These are phyloP conservation scores for Urocynchramus pylzowi DNA, from an alignment of 2,113 vertebrate species.

Conservation along the genomic window DNA sequence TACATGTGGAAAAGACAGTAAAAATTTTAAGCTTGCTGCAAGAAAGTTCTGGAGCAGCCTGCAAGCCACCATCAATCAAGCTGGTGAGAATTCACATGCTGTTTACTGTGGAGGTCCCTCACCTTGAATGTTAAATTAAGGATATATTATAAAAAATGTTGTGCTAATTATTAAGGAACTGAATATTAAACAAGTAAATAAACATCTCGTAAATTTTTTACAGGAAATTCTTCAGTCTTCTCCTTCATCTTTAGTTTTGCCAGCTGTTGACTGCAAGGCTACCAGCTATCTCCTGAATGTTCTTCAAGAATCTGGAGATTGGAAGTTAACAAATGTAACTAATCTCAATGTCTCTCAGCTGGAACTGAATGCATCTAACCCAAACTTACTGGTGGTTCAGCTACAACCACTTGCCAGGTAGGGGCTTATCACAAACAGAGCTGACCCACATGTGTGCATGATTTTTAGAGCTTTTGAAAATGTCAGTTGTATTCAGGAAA, in stretches of 20 bases:
- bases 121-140: not conserved
- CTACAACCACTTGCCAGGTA: slow-evolving; percentile 60
- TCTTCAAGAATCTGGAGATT: slow-evolving; percentile 32
- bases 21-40: not conserved
- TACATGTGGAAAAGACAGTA: not conserved
- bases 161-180: not conserved
- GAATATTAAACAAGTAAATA: not conserved
- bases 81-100: not conserved
- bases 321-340: slow-evolving; percentile 41
- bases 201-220: slow-evolving; percentile 20
- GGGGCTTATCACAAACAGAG: not conserved
- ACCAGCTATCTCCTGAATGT: not conserved
- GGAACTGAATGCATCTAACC: slow-evolving; percentile 18
- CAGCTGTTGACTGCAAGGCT: slow-evolving; percentile 64
- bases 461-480: not conserved
- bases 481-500: not conserved
- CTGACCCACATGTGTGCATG: not conserved
- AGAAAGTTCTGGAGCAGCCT: not conserved
- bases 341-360: not conserved
- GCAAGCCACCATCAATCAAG: not conserved
- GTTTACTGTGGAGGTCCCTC: not conserved
- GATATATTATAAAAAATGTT: not conserved
- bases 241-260: slow-evolving; percentile 68
- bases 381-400: slow-evolving; percentile 57
- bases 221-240: slow-evolving; percentile 65